Conservation (phyloP, 2,888 invertebrate genomes). For the Lasioglossum figueresi region DNA sequence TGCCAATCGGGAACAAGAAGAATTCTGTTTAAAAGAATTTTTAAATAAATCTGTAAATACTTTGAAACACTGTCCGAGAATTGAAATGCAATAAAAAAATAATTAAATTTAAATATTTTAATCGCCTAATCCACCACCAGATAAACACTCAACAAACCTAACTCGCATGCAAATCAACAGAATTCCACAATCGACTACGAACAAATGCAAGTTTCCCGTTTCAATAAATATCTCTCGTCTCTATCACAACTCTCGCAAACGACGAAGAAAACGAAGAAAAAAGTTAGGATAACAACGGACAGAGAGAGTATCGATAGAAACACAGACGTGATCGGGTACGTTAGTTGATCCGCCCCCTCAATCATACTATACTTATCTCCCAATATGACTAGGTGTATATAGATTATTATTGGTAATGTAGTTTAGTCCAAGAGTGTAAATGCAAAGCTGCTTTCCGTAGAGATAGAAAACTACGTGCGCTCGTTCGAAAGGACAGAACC, state of each 20-base stretch:
- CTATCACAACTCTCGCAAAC: constrained; percentile 39
- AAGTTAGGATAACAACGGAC: constrained; percentile 35
- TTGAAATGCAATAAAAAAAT: neutral
- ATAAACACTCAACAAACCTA: constrained; percentile 5
- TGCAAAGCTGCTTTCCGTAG: constrained; percentile 42
- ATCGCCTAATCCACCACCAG: neutral
- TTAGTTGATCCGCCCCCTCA: constrained; percentile 31
- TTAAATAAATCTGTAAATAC: too few species aligned
- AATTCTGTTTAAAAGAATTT: too few species aligned
- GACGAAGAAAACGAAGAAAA: constrained; percentile 21
- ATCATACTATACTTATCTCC: constrained; percentile 48
- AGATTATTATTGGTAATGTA: constrained; percentile 54
- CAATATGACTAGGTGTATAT: constrained; percentile 65
- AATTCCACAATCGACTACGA: constrained; percentile 29
- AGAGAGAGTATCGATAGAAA: constrained; percentile 43
- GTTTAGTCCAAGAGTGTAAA: constrained; percentile 51
- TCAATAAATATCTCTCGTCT: constrained; percentile 5
- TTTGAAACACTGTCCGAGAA: neutral
- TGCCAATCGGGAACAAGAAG: neutral
- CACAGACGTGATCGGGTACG: constrained; percentile 33
- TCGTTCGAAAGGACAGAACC: neutral
- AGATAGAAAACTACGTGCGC: constrained; percentile 36
- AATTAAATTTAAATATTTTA: neutral
- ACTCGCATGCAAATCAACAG: constrained; percentile 22
- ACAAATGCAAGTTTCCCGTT: constrained; percentile 23